Evolutionary conservation across 37 sponge, comb jelly and placozoan species (phyloP).

Genomic region (Crambe crambe): DNA sequence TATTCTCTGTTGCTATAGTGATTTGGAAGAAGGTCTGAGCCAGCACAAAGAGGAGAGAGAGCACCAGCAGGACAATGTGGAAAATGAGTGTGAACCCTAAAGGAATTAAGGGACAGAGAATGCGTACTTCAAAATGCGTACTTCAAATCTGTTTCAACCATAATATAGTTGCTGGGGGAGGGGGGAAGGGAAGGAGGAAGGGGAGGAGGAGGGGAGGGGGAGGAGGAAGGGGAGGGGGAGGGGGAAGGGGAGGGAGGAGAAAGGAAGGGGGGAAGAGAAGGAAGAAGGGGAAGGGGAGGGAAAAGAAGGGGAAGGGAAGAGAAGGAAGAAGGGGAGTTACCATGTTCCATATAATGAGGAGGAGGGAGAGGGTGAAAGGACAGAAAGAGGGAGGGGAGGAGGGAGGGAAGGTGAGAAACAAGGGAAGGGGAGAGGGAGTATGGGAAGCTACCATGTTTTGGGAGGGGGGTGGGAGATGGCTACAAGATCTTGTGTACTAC

Average conservation of each 20-base stretch:
- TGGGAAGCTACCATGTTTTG: not conserved
- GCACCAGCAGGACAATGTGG: constrained; percentile 14
- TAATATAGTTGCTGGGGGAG: not conserved
- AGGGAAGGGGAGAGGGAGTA: not conserved
- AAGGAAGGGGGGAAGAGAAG: not conserved
- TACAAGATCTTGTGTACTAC: not conserved
- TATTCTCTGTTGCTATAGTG: constrained; percentile 34
- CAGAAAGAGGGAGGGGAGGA: not conserved
- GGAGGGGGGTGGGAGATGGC: not conserved
- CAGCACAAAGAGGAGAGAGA: constrained; percentile 40
- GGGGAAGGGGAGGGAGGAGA: not conserved
- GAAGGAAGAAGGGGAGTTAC: not conserved
- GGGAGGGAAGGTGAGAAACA: not conserved
- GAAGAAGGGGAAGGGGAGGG: not conserved
- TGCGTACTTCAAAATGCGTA: too few relatives aligned
- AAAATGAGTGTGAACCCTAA: constrained; percentile 32
- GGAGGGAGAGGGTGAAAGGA: not conserved
- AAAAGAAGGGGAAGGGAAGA: not conserved
- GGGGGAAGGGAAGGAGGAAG: not conserved
- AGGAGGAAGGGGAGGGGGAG: not conserved
- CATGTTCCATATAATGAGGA: not conserved
- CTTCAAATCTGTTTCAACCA: too few relatives aligned
- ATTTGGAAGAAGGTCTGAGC: constrained; percentile 74
- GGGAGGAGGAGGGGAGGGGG: not conserved
- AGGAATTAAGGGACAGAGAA: too few relatives aligned